phyloP scores from a whole-genome alignment of 2,797 vertebrate genomes.

The Neosilurus mollespiculum region DNA sequence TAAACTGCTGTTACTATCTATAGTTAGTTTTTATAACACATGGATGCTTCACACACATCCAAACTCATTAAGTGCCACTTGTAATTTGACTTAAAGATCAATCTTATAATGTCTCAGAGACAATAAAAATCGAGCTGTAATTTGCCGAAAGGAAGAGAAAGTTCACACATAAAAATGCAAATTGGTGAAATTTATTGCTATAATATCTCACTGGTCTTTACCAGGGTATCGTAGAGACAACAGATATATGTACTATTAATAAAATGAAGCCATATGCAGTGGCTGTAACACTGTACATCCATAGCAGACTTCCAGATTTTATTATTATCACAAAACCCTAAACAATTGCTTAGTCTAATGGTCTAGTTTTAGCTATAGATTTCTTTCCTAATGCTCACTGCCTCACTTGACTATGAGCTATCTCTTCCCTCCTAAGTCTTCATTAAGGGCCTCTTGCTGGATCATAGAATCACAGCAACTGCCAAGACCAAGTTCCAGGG shows the following conservation, averaged over 20 bases:
- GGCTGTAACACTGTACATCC: slow-evolving; percentile 28
- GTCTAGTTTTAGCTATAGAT: slow-evolving; percentile 37
- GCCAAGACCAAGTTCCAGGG: slow-evolving; percentile 63
- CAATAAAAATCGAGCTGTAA: slow-evolving; percentile 46
- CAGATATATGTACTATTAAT: slow-evolving; percentile 20
- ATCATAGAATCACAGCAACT: slow-evolving; percentile 58
- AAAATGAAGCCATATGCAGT: slow-evolving; percentile 5
- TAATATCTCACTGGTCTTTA: slow-evolving; percentile 34
- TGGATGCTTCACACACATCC: slow-evolving; percentile 31
- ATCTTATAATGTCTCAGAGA: slow-evolving; percentile 56
- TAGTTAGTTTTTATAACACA: neutral
- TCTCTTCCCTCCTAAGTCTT: slow-evolving; percentile 73
- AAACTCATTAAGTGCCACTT: slow-evolving; percentile 48
- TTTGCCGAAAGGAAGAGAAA: slow-evolving; percentile 49
- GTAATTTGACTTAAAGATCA: slow-evolving; percentile 56
- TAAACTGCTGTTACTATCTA: slow-evolving; percentile 17
- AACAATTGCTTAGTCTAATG: neutral
- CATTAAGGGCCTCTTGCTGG: slow-evolving; percentile 68
- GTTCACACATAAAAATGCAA: slow-evolving; percentile 60
- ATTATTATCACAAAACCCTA: slow-evolving; percentile 30
- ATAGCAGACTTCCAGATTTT: neutral
- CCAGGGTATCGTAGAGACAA: slow-evolving; percentile 26
- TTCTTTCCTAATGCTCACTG: slow-evolving; percentile 33
- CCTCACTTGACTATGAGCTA: slow-evolving; percentile 63
- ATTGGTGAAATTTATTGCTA: slow-evolving; percentile 35